Evolutionary conservation across 1,140 invertebrate genomes (phyloP).

Genomic region (Maniola jurtina): DNA sequence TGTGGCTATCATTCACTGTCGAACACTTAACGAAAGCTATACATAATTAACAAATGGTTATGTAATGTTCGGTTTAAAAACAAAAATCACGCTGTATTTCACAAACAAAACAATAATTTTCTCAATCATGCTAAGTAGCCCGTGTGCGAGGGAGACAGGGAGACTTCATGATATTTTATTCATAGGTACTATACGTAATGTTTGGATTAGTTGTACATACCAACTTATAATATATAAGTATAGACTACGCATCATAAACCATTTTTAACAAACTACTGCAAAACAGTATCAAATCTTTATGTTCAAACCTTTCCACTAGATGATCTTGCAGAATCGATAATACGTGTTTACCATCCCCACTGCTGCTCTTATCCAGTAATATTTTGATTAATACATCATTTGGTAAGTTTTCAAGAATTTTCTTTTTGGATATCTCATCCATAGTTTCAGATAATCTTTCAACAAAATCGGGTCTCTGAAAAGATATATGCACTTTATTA

Average conservation of each 20-base stretch:
- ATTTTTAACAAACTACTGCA: slow-evolving; percentile 59
- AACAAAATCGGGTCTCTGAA: slow-evolving; percentile 58
- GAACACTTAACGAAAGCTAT: too few relatives aligned
- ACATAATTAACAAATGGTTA: too few relatives aligned
- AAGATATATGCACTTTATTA: slow-evolving; percentile 18
- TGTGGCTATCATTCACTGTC: too few relatives aligned
- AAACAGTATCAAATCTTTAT: slow-evolving; percentile 54
- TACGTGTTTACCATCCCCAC: slow-evolving; percentile 24
- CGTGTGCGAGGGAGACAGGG: too few relatives aligned
- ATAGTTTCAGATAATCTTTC: slow-evolving; percentile 37
- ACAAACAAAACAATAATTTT: too few relatives aligned
- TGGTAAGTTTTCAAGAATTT: slow-evolving; percentile 44
- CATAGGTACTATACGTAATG: too few relatives aligned
- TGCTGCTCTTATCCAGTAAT: slow-evolving; percentile 41
- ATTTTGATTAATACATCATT: slow-evolving; percentile 36
- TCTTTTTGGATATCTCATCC: slow-evolving; percentile 39
- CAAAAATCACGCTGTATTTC: too few relatives aligned
- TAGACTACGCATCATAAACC: slow-evolving; percentile 35
- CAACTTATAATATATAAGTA: too few relatives aligned
- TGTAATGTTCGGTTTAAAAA: too few relatives aligned
- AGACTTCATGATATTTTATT: too few relatives aligned
- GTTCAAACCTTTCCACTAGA: slow-evolving; percentile 44
- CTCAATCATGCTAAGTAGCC: too few relatives aligned
- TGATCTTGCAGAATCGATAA: slow-evolving; percentile 46
- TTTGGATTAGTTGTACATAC: too few relatives aligned